Conservation (phyloP, 2,888 invertebrate species). For the Dorcus parallelipipedus region DNA sequence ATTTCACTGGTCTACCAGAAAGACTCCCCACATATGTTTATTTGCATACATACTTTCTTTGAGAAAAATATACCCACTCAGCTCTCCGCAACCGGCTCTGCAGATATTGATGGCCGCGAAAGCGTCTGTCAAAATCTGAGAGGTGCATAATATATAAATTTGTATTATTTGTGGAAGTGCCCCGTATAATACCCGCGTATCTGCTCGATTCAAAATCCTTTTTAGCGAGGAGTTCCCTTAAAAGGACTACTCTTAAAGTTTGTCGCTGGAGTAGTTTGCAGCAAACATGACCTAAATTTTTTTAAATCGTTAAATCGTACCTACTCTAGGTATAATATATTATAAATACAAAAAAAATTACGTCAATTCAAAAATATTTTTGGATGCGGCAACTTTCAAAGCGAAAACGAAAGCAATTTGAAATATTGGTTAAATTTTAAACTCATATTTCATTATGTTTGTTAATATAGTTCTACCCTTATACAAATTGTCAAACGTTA, state of each 20-base stretch:
- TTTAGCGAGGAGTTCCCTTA: background rate
- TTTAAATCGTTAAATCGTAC: background rate
- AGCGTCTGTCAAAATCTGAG: slow-evolving; percentile 48
- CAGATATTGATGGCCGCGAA: slow-evolving; percentile 46
- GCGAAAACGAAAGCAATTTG: too few species aligned
- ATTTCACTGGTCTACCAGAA: slow-evolving; percentile 37
- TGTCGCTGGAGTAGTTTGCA: slow-evolving; percentile 1
- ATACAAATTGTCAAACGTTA: too few species aligned
- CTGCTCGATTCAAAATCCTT: slow-evolving; percentile 6
- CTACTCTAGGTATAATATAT: too few species aligned
- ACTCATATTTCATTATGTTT: too few species aligned
- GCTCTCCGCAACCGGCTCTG: slow-evolving; percentile 30
- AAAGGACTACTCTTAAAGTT: slow-evolving; percentile 4
- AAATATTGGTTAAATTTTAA: too few species aligned
- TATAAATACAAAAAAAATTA: too few species aligned
- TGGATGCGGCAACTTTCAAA: too few species aligned
- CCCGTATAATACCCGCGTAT: slow-evolving; percentile 12
- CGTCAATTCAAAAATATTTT: too few species aligned
- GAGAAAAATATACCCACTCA: slow-evolving; percentile 49
- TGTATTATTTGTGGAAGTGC: slow-evolving; percentile 25
- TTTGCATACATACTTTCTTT: slow-evolving; percentile 45
- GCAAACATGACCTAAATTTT: slow-evolving; percentile 7
- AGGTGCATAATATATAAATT: slow-evolving; percentile 40
- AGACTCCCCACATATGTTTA: slow-evolving; percentile 41
- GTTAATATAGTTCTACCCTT: too few species aligned